phyloP scores from a whole-genome alignment of 2,888 invertebrate species.

The Nemurella pictetii region DNA sequence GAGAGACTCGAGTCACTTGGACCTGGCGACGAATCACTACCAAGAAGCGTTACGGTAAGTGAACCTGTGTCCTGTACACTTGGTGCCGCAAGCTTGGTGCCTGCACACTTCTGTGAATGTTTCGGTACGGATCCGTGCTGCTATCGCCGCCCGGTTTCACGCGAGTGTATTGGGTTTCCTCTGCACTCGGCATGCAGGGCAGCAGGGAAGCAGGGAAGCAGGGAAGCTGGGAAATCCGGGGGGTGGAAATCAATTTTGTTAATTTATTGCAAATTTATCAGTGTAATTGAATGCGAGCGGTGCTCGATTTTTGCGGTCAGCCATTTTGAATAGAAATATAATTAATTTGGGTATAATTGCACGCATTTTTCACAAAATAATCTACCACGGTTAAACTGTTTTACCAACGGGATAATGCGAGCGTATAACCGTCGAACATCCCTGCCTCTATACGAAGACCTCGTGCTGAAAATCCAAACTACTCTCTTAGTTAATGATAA shows the following conservation, averaged over 20 bases:
- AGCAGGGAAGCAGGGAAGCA: no score
- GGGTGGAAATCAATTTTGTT: background rate
- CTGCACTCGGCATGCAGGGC: background rate
- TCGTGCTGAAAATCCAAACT: background rate
- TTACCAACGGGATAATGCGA: background rate
- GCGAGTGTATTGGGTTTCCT: background rate
- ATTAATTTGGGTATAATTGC: background rate
- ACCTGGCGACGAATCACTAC: conserved; percentile 76
- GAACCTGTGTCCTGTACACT: no score
- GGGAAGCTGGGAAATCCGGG: no score
- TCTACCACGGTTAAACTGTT: background rate
- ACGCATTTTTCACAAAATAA: background rate
- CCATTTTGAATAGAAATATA: background rate
- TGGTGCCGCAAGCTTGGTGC: no score
- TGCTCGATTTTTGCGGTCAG: background rate
- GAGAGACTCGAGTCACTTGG: conserved; percentile 72
- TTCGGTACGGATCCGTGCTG: no score
- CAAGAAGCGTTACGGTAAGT: conserved; percentile 75
- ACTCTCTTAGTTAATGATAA: background rate
- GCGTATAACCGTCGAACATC: background rate
- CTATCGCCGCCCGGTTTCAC: background rate
- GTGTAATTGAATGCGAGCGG: background rate
- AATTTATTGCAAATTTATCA: background rate
- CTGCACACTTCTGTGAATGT: no score
- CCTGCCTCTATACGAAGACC: background rate